Conservation (phyloP, 2,888 invertebrate genomes). For the Brachyopa scutellaris region DNA sequence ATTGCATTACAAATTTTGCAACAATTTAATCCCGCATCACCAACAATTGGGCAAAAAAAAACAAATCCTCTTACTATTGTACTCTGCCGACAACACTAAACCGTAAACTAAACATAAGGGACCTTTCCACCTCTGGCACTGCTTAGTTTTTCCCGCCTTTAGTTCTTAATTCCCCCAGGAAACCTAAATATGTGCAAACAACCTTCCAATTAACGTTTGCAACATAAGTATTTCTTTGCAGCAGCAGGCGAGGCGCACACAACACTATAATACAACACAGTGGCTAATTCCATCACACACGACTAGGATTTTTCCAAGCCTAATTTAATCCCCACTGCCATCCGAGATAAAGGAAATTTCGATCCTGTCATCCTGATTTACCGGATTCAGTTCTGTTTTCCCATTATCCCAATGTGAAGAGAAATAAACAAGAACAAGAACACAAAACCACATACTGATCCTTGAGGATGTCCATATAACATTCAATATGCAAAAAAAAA, state of each 20-base stretch:
- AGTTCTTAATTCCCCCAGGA: background rate
- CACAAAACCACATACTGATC: slow-evolving; percentile 50
- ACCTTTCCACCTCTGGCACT: slow-evolving; percentile 55
- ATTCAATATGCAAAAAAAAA: slow-evolving; percentile 56
- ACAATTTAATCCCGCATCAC: slow-evolving; percentile 59
- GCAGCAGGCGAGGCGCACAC: slow-evolving; percentile 28
- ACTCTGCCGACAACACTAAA: slow-evolving; percentile 33
- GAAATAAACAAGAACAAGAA: slow-evolving; percentile 60
- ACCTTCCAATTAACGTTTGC: slow-evolving; percentile 55
- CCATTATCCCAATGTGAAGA: slow-evolving; percentile 39
- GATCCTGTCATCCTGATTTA: slow-evolving; percentile 61
- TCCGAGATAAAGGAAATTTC: slow-evolving; percentile 14
- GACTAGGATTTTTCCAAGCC: slow-evolving; percentile 23
- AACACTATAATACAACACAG: background rate
- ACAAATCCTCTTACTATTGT: slow-evolving; percentile 61
- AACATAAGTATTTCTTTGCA: slow-evolving; percentile 49
- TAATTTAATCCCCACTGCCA: slow-evolving; percentile 49
- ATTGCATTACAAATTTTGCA: slow-evolving; percentile 10
- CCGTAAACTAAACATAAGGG: slow-evolving; percentile 40
- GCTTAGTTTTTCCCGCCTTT: slow-evolving; percentile 43
- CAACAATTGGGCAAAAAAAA: slow-evolving; percentile 28
- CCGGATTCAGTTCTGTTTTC: slow-evolving; percentile 53
- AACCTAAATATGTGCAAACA: background rate
- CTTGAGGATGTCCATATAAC: slow-evolving; percentile 40
- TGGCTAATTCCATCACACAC: slow-evolving; percentile 43